Conservation (phyloP, 2,888 invertebrate genomes). For the Altica lythri region DNA sequence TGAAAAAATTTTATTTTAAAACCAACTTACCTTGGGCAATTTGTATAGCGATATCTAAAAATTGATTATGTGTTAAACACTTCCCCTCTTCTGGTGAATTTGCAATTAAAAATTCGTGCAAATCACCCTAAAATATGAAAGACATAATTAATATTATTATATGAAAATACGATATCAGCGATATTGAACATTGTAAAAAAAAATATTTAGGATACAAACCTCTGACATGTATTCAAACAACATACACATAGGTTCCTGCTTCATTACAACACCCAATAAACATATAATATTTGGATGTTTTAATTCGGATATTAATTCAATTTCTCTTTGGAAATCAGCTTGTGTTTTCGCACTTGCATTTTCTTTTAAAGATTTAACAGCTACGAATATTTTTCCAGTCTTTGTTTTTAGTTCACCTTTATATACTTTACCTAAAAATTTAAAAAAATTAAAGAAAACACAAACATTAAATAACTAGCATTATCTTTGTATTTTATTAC, state of each 20-base stretch:
- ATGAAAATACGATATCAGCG: neutral
- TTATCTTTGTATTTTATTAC: too few species aligned
- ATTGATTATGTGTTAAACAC: constrained; percentile 79
- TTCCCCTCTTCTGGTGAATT: constrained; percentile 87
- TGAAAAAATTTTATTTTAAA: too few species aligned
- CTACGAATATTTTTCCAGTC: constrained; percentile 77
- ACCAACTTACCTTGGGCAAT: constrained; percentile 73
- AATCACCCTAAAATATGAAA: constrained; percentile 72
- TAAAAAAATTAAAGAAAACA: neutral
- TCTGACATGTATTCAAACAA: constrained; percentile 96
- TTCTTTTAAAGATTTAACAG: constrained; percentile 92
- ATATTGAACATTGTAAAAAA: neutral
- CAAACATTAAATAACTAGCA: too few species aligned
- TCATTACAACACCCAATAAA: constrained; percentile 87
- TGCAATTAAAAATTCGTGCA: constrained; percentile 92
- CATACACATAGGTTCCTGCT: constrained; percentile 92
- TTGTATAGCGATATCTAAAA: constrained; percentile 88
- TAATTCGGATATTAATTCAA: constrained; percentile 91
- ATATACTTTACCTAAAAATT: constrained; percentile 78
- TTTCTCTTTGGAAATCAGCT: constrained; percentile 91
- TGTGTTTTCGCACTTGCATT: constrained; percentile 90
- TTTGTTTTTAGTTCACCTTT: constrained; percentile 85
- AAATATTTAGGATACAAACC: constrained; percentile 46
- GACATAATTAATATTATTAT: constrained; percentile 1
- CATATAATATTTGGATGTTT: constrained; percentile 96